phyloP scores from a whole-genome alignment of 2,113 vertebrate genomes.

The Ammodytes dubius region DNA sequence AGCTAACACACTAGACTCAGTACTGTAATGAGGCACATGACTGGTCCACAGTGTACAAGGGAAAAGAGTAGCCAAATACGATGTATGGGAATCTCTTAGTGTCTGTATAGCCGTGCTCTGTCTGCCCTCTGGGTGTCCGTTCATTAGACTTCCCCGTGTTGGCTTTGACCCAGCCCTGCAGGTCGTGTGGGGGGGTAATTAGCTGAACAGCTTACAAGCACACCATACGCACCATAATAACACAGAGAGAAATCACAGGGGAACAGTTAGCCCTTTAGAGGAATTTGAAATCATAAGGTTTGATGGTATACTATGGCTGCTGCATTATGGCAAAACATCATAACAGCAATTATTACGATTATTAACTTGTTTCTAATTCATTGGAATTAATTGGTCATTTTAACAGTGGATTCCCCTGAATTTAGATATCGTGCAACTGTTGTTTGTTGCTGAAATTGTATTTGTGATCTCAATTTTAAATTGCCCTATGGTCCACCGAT shows the following conservation, averaged over 20 bases:
- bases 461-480: too few species aligned
- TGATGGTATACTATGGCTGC: too few species aligned
- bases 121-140: conserved; percentile 44
- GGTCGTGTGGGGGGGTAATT: conserved; percentile 72
- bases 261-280: background rate
- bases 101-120: conserved; percentile 24
- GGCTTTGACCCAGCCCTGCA: conserved; percentile 64
- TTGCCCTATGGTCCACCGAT: background rate
- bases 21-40: conserved; percentile 55
- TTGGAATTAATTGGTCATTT: too few species aligned
- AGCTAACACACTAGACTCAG: conserved; percentile 57
- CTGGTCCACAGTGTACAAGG: conserved; percentile 30
- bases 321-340: too few species aligned
- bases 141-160: conserved; percentile 67
- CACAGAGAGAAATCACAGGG: conserved; percentile 28
- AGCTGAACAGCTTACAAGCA: conserved; percentile 55
- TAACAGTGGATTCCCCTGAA: too few species aligned
- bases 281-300: conserved; percentile 2
- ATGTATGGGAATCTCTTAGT: conserved; percentile 53
- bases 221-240: background rate
- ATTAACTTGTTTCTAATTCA: too few species aligned
- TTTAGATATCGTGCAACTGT: too few species aligned
- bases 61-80: background rate
- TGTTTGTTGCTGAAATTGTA: too few species aligned
- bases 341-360: too few species aligned